phyloP scores from a whole-genome alignment of 1,140 invertebrate species.

The Scaptomyza pallida region DNA sequence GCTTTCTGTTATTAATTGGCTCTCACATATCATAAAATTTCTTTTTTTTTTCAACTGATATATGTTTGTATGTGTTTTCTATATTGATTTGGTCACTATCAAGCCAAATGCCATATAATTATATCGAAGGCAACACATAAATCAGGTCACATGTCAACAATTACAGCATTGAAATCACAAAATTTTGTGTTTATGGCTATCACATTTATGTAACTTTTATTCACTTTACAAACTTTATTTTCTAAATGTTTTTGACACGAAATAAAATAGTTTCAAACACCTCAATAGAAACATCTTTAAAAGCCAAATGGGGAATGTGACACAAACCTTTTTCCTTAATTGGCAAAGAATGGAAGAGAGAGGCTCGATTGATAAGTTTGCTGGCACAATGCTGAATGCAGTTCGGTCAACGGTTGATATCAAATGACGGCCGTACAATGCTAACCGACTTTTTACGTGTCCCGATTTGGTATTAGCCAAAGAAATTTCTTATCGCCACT shows the following conservation, averaged over 20 bases:
- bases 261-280: neutral
- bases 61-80: neutral
- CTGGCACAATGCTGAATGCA: constrained; percentile 48
- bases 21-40: constrained; percentile 6
- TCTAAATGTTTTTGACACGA: neutral
- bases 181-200: neutral
- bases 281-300: neutral
- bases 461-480: constrained; percentile 62
- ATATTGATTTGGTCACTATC: constrained; percentile 64
- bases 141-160: constrained; percentile 60
- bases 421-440: constrained; percentile 45
- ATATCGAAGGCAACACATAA: constrained; percentile 40
- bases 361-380: constrained; percentile 33
- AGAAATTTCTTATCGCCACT: constrained; percentile 65
- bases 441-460: constrained; percentile 15
- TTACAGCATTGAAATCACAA: constrained; percentile 5
- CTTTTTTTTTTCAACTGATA: neutral
- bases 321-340: constrained; percentile 74
- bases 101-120: constrained; percentile 45
- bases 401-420: constrained; percentile 51
- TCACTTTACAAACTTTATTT: neutral
- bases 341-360: constrained; percentile 33
- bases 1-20: constrained; percentile 9
- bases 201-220: neutral
- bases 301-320: neutral